phyloP scores from a whole-genome alignment of 2,113 vertebrate species.

The Copsychus sechellarum region DNA sequence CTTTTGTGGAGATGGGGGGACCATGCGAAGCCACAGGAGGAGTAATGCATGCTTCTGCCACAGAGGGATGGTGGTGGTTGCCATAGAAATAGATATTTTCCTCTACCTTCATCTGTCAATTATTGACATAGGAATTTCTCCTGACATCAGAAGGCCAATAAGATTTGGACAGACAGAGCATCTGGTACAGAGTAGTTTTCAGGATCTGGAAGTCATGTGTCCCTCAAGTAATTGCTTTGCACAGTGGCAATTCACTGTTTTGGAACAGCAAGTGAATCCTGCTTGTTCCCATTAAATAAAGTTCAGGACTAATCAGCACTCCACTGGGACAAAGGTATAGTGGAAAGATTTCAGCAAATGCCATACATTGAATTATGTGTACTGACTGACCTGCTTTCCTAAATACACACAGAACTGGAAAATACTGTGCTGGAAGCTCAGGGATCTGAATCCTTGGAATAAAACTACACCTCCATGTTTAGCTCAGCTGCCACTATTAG shows the following conservation, averaged over 20 bases:
- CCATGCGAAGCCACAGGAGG: background rate
- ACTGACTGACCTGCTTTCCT: background rate
- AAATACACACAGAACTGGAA: background rate
- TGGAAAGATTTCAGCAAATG: background rate
- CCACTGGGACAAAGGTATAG: background rate
- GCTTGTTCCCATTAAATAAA: background rate
- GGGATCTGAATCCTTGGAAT: background rate
- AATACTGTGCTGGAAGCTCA: background rate
- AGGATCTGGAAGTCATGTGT: background rate
- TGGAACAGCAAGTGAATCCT: background rate
- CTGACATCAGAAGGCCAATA: background rate
- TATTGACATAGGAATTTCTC: background rate
- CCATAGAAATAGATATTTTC: background rate
- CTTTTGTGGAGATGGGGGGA: background rate
- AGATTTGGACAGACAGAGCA: background rate
- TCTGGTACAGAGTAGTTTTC: background rate
- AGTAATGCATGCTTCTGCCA: background rate
- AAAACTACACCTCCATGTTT: background rate
- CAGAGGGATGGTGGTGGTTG: background rate
- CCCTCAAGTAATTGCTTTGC: background rate
- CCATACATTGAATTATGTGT: background rate
- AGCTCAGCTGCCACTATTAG: background rate
- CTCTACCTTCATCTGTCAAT: background rate
- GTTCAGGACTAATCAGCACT: background rate
- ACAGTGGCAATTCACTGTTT: background rate